Evolutionary conservation across 1,140 invertebrate genomes (phyloP).

Genomic region (Cherax quadricarinatus): DNA sequence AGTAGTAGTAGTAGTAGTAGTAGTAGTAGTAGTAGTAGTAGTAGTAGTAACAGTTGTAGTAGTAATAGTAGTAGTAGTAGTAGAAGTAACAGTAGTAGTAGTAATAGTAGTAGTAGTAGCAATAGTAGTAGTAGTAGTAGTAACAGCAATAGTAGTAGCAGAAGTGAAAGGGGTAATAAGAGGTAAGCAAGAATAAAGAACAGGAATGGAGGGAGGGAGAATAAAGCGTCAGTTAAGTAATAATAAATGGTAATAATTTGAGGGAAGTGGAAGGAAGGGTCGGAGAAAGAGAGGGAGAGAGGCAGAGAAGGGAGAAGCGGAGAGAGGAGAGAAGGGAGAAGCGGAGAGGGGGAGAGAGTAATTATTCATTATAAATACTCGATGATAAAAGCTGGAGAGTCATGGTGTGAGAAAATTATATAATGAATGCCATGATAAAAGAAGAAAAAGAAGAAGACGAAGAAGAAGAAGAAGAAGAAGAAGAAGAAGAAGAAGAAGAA

Average conservation of each 20-base stretch:
- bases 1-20: too few species aligned
- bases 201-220: background rate
- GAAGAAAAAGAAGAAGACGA: background rate
- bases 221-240: background rate
- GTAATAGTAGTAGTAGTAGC: conserved; percentile 2
- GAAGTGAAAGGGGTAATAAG: background rate
- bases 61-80: too few species aligned
- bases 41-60: too few species aligned
- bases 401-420: background rate
- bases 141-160: too few species aligned
- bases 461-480: background rate
- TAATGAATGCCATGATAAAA: background rate
- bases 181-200: background rate
- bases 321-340: background rate
- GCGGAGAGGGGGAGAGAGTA: background rate
- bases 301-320: background rate
- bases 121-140: background rate
- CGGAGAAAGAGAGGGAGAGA: background rate
- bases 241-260: background rate
- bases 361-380: too few species aligned
- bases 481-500: background rate
- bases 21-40: too few species aligned
- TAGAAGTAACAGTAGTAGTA: background rate
- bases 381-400: background rate
- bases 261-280: background rate